Conservation (phyloP, 2,113 vertebrate genomes). For the Mirza zaza region DNA sequence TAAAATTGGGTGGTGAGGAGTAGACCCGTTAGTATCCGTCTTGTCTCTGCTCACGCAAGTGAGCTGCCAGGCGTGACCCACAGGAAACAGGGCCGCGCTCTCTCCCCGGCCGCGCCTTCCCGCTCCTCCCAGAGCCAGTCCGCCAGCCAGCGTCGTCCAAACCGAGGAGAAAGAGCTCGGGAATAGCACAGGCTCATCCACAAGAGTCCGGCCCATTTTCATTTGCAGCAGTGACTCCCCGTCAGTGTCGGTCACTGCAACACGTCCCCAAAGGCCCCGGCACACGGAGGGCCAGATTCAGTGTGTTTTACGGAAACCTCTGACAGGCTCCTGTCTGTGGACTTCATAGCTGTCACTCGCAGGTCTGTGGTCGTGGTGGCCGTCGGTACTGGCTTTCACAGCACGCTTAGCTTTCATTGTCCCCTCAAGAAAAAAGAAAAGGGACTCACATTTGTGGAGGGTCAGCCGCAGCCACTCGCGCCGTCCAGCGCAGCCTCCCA, state of each 20-base stretch:
- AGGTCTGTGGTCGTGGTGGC: background rate
- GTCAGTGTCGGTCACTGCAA: background rate
- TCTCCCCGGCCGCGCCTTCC: background rate
- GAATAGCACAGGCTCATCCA: background rate
- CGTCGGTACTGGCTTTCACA: background rate
- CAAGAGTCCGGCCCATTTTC: background rate
- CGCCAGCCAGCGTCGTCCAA: rapidly evolving
- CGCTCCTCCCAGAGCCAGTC: background rate
- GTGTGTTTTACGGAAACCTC: background rate
- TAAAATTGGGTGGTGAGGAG: background rate
- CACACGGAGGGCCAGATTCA: rapidly evolving
- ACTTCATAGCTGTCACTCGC: background rate
- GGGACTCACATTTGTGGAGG: background rate
- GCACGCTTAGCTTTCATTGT: background rate
- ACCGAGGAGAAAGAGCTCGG: background rate
- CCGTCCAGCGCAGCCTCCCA: background rate
- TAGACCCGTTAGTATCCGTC: background rate
- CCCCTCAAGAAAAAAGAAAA: background rate
- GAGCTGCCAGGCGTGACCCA: rapidly evolving
- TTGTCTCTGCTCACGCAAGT: rapidly evolving
- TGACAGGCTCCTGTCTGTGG: background rate
- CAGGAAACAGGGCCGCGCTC: background rate
- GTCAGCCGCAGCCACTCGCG: rapidly evolving
- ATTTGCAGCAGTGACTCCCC: background rate
- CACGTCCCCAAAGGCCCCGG: background rate